A percentile compares a stretch with the other conserved stretches of the same genome.
Conservation (phyloP, 2,888 invertebrate genomes). For the Ligdia adustata region DNA sequence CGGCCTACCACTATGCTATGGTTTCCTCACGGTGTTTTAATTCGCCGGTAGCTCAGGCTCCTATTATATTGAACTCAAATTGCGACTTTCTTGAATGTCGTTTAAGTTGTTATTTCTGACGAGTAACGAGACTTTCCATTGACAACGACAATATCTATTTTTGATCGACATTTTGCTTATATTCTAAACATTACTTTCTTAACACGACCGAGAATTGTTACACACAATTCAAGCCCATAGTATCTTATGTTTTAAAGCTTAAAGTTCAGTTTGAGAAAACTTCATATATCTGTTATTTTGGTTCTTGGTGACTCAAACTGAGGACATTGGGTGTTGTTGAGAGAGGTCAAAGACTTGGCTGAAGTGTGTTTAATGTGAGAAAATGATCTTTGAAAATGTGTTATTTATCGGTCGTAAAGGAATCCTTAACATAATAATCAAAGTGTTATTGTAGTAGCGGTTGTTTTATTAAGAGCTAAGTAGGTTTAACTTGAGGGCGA, state of each 20-base stretch:
- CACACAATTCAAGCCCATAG: background rate
- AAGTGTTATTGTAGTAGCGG: slow-evolving; percentile 13
- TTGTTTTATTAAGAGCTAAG: background rate
- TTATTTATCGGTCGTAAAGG: slow-evolving; percentile 26
- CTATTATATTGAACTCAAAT: no score
- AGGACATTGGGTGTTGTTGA: slow-evolving; percentile 68
- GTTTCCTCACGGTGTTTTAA: no score
- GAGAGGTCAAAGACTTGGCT: slow-evolving; percentile 65
- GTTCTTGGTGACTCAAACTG: slow-evolving; percentile 38
- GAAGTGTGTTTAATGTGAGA: slow-evolving; percentile 49
- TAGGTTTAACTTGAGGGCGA: slow-evolving; percentile 3
- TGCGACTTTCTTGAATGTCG: no score
- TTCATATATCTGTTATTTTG: slow-evolving; percentile 10
- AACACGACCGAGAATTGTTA: slow-evolving; percentile 35
- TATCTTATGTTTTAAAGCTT: background rate
- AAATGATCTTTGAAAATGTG: slow-evolving; percentile 43
- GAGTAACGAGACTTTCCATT: no score
- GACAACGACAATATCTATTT: slow-evolving; percentile 77
- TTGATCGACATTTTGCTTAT: slow-evolving; percentile 74
- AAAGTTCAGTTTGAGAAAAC: slow-evolving; percentile 21
- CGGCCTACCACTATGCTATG: no score
- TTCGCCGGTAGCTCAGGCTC: no score
- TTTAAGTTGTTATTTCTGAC: no score
- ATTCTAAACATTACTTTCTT: slow-evolving; percentile 65
- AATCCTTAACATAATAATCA: slow-evolving; percentile 30